Percentiles rank a stretch among this genome's conserved stretches.
Conservation (phyloP, 2,113 vertebrate genomes). For the Caracal caracal region DNA sequence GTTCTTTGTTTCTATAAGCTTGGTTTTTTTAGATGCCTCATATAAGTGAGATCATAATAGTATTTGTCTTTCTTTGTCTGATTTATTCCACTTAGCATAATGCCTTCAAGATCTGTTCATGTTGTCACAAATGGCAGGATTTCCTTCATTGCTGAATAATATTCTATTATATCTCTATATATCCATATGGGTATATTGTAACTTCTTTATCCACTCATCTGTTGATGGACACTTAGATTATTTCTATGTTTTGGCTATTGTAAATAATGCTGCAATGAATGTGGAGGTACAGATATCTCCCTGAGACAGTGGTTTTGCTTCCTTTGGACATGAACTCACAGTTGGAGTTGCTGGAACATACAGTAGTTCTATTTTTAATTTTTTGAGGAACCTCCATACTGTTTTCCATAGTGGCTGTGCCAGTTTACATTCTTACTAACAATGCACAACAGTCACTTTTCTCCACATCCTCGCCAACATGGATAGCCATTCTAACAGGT, state of each 20-base stretch:
- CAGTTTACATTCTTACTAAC: neutral
- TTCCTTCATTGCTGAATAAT: neutral
- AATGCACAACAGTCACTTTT: neutral
- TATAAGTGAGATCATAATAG: neutral
- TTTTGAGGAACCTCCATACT: neutral
- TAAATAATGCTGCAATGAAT: neutral
- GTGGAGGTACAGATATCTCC: neutral
- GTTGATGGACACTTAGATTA: neutral
- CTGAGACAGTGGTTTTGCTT: neutral
- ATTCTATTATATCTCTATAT: neutral
- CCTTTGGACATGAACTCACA: neutral
- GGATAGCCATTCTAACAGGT: neutral
- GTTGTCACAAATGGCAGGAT: neutral
- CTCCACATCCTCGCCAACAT: neutral
- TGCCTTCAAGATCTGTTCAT: neutral
- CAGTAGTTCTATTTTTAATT: neutral
- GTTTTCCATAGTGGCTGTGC: neutral
- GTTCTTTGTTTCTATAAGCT: neutral
- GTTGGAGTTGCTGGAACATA: neutral
- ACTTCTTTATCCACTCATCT: neutral
- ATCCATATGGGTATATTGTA: neutral
- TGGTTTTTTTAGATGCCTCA: neutral
- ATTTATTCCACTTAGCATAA: neutral
- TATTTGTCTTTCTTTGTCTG: neutral
- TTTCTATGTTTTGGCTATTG: neutral